Percentiles rank a stretch among this genome's conserved stretches.
These are phyloP conservation scores for Calephelis perditalis DNA, from an alignment of 2,888 invertebrate genomes.

Conservation along the genomic window DNA sequence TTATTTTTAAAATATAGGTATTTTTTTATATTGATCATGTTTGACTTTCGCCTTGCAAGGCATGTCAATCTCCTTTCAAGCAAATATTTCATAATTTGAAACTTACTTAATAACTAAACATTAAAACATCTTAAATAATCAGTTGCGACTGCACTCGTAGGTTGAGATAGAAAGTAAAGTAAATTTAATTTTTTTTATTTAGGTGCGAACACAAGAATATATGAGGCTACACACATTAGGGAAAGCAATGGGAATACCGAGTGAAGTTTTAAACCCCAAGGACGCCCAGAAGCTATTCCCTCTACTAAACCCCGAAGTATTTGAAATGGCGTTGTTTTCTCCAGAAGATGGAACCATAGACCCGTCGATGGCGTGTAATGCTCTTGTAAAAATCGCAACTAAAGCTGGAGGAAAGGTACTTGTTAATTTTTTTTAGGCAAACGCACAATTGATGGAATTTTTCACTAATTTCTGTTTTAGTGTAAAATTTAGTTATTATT, in stretches of 20 bases:
- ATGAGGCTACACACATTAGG: conserved; percentile 88
- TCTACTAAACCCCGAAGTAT: conserved; percentile 84
- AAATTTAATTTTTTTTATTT: not conserved
- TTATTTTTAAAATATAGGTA: too few species aligned
- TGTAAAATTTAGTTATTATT: too few species aligned
- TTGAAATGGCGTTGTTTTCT: conserved; percentile 87
- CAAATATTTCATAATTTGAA: too few species aligned
- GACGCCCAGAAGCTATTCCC: conserved; percentile 89
- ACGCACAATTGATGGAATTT: too few species aligned
- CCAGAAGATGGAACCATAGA: conserved; percentile 92
- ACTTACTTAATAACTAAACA: too few species aligned
- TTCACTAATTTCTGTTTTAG: too few species aligned
- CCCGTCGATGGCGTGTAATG: conserved; percentile 87
- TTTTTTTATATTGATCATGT: too few species aligned
- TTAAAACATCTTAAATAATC: too few species aligned
- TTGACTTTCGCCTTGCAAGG: too few species aligned
- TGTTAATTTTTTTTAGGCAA: not conserved
- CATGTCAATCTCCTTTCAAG: too few species aligned
- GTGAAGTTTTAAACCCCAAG: conserved; percentile 82
- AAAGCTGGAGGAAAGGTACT: conserved; percentile 83
- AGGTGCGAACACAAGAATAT: conserved; percentile 91
- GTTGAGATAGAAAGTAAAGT: too few species aligned
- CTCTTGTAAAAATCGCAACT: conserved; percentile 85
- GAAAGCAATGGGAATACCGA: conserved; percentile 86
- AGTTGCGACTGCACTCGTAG: too few species aligned